phyloP scores from a whole-genome alignment of 2,888 invertebrate genomes.

The Trichogramma evanescens region DNA sequence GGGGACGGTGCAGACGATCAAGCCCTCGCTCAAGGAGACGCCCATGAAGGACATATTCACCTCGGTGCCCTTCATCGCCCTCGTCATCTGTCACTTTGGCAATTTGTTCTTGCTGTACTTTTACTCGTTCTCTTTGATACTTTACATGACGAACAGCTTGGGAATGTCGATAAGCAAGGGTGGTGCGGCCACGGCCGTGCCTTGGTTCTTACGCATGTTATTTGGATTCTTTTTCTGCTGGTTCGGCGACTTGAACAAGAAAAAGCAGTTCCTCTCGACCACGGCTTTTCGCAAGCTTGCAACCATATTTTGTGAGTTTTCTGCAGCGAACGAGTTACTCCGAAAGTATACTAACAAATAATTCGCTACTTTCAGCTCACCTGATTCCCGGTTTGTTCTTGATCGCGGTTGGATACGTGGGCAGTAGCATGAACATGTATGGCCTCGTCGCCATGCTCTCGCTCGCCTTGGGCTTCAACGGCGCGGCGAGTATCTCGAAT shows the following conservation, averaged over 20 bases:
- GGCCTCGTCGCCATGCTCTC: slow-evolving; percentile 34
- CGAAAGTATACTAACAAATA: not conserved
- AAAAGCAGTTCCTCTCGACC: slow-evolving; percentile 46
- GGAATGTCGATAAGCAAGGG: slow-evolving; percentile 67
- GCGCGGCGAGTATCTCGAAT: slow-evolving; percentile 50
- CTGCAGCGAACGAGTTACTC: not conserved
- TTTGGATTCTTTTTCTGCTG: slow-evolving; percentile 66
- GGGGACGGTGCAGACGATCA: slow-evolving; percentile 27
- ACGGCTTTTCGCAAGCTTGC: slow-evolving; percentile 39
- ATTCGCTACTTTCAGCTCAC: slow-evolving; percentile 48
- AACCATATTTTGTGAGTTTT: slow-evolving; percentile 36
- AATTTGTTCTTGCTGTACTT: slow-evolving; percentile 72
- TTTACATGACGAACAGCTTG: slow-evolving; percentile 65
- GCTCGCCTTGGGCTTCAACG: slow-evolving; percentile 39
- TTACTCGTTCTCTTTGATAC: slow-evolving; percentile 68
- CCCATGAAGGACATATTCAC: slow-evolving; percentile 58
- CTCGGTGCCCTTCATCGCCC: slow-evolving; percentile 64
- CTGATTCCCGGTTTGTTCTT: slow-evolving; percentile 55
- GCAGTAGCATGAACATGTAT: slow-evolving; percentile 27
- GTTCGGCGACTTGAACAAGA: slow-evolving; percentile 59
- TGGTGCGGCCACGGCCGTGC: slow-evolving; percentile 63
- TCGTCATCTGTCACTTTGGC: slow-evolving; percentile 64
- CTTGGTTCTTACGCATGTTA: slow-evolving; percentile 63
- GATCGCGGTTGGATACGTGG: slow-evolving; percentile 37
- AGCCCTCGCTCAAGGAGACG: slow-evolving; percentile 47